A percentile compares a stretch with the other conserved stretches of the same genome.
Evolutionary conservation across 2,113 vertebrate genomes (phyloP).

Genomic region (Ochotona princeps): DNA sequence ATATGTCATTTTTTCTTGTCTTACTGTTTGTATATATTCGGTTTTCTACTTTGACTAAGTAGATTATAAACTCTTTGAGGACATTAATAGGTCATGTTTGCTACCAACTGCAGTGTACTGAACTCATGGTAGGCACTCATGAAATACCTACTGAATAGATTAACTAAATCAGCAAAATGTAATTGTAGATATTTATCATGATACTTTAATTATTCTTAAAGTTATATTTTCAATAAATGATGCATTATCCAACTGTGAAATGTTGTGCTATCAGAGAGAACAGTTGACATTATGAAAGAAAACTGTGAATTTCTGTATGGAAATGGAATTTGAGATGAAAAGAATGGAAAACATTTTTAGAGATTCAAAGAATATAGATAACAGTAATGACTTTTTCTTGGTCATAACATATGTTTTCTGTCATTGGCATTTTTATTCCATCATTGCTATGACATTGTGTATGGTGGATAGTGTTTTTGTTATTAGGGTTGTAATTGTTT

Average conservation of each 20-base stretch:
- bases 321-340: background rate
- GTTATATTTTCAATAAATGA: background rate
- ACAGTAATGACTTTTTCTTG: constrained; percentile 7
- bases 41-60: background rate
- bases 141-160: background rate
- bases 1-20: background rate
- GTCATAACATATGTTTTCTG: background rate
- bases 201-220: background rate
- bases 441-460: background rate
- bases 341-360: background rate
- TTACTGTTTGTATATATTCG: background rate
- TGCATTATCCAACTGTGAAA: background rate
- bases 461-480: background rate
- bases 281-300: background rate
- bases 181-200: background rate
- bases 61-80: background rate
- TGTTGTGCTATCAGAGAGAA: background rate
- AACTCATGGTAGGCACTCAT: background rate
- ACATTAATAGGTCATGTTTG: background rate
- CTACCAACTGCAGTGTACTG: background rate
- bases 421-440: background rate
- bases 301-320: background rate
- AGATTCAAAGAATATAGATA: background rate
- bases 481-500: background rate
- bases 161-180: background rate